Evolutionary conservation across 2,113 vertebrate species (phyloP), one percentile per base, ranked within the genome.

Genomic region (Gambusia holbrooki): DNA sequence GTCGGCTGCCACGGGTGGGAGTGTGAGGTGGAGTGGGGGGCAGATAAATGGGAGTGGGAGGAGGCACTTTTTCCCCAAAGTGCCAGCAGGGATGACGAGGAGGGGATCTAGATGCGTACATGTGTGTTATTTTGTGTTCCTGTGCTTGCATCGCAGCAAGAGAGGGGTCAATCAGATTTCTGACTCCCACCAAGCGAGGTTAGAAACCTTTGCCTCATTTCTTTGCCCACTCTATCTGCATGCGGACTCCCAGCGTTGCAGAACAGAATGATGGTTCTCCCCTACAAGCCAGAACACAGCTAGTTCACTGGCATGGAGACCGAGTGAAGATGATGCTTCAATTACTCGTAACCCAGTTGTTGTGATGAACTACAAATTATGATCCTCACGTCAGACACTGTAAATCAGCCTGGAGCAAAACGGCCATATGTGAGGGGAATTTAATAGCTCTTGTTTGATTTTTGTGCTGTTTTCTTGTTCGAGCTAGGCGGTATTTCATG

Each of bases 1-100:
- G 88, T 91, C 90, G 93, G 90, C 92, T 92, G 93, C 95, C 94
- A 95, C 93, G 94, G 92, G 92, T 89, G 93, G 94, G 86, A 10
- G 70, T 22, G 76, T 82, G 69, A 62, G 64, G 79, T 74, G 81
- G 81, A 84, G 87, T 68, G 84, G 86, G 65, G 88, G 87, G 83
- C 81, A 91, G 89, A 91, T 89, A 90, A 90, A 90, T 89, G 89
- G 85, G 87, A 80, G 87, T 79, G 87, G 85, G 85, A 78, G 83
- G 86, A 81, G 89, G 83, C 74, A 81, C 82, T 88, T 92, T 67
- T 85, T 92, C 89, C 91, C 89, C 89, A 90, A 92, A 92, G 89
- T 93, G 94, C 93, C 93, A 94, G 93, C 91, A 93, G 93, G 92
- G 92, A 92, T 91, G 90, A 88, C 73, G 81, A 83, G 87, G 86